These are phyloP conservation scores for Eciton burchellii DNA, from an alignment of 1,140 invertebrate species.

Conservation along the genomic window DNA sequence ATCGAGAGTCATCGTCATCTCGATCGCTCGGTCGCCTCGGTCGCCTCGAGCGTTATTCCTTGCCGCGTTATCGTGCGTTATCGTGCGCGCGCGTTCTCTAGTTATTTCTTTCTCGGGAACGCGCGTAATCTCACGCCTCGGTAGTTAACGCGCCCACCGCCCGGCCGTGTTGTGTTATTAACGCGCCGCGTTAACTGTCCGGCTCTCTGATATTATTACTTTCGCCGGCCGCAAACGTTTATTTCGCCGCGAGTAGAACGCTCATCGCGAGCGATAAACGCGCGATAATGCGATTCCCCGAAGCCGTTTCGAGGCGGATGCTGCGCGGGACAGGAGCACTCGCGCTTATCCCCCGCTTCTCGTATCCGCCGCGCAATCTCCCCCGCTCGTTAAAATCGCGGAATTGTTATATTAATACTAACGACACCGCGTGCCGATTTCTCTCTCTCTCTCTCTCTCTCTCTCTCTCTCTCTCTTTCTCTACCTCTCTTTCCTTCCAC, in stretches of 20 bases:
- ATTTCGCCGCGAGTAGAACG: slow-evolving; percentile 33
- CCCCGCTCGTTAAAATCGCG: background rate
- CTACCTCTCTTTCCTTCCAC: background rate
- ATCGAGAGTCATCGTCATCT: background rate
- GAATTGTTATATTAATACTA: slow-evolving; percentile 35
- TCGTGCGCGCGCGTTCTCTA: background rate
- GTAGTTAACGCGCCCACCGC: slow-evolving; percentile 6
- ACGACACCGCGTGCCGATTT: background rate
- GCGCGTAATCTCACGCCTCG: slow-evolving; percentile 8
- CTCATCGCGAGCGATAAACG: slow-evolving; percentile 48
- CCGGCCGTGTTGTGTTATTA: background rate
- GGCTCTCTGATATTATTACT: slow-evolving; percentile 40
- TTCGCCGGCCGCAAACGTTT: slow-evolving; percentile 46
- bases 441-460: background rate
- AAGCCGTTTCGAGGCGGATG: slow-evolving; percentile 35
- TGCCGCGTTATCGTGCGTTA: background rate
- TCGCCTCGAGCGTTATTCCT: background rate
- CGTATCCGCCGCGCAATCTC: slow-evolving; percentile 3
- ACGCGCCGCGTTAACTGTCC: slow-evolving; percentile 28
- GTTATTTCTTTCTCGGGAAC: slow-evolving; percentile 6
- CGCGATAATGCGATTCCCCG: slow-evolving; percentile 48
- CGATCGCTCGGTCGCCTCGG: background rate
- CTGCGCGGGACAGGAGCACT: slow-evolving; percentile 24
- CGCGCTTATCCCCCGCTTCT: slow-evolving; percentile 9
- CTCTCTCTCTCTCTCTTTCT: background rate